These are phyloP conservation scores for Brenthis ino DNA, from an alignment of 2,888 invertebrate species.

Conservation along the genomic window DNA sequence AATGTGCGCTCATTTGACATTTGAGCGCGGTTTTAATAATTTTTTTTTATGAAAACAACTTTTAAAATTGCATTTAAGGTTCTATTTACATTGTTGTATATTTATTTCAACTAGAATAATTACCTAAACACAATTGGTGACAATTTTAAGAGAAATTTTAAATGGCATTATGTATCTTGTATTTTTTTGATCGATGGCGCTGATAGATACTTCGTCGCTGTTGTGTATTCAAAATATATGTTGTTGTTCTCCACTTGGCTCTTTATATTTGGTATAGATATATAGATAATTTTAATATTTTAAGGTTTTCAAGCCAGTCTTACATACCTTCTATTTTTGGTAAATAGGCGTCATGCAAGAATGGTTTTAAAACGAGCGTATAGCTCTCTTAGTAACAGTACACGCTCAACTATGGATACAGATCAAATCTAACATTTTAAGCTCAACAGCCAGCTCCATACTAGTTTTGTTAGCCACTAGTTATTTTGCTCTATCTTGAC, in stretches of 20 bases:
- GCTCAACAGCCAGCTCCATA: slow-evolving; percentile 8
- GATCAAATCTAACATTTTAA: not conserved
- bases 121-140: too few species aligned
- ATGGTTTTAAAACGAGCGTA: not conserved
- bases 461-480: slow-evolving; percentile 11
- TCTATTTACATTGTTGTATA: too few species aligned
- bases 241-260: not conserved
- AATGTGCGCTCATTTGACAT: too few species aligned
- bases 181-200: too few species aligned
- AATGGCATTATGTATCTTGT: too few species aligned
- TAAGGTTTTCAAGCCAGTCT: not conserved
- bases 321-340: not conserved
- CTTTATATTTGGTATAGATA: not conserved
- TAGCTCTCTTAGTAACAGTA: not conserved
- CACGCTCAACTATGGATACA: slow-evolving; percentile 3
- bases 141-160: too few species aligned
- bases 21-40: too few species aligned
- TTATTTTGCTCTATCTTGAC: not conserved
- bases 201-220: not conserved
- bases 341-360: not conserved
- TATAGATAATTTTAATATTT: not conserved
- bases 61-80: too few species aligned
- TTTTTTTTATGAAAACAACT: too few species aligned
- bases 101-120: too few species aligned
- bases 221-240: slow-evolving; percentile 2